A percentile compares a stretch with the other conserved stretches of the same genome.
Evolutionary conservation across 1,140 invertebrate genomes (phyloP).

Genomic region (Monomorium pharaonis): DNA sequence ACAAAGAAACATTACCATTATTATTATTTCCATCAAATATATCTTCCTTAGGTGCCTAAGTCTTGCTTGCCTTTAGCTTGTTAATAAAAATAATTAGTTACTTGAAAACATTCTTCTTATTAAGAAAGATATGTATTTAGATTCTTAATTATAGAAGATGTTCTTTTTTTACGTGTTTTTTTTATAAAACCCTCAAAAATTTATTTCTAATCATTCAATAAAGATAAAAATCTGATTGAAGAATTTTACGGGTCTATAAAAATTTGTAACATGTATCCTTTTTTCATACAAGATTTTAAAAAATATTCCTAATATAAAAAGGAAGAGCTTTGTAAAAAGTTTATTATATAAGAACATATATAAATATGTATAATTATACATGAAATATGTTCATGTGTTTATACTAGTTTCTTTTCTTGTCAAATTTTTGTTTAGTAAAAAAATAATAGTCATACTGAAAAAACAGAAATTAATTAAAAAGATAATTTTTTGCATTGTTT

Average conservation of each 20-base stretch:
- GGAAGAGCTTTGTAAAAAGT: no score
- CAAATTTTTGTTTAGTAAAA: no score
- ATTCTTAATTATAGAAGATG: not conserved
- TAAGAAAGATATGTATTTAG: not conserved
- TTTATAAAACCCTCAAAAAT: not conserved
- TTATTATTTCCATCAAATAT: not conserved
- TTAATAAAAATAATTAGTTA: conserved; percentile 7
- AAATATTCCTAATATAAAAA: no score
- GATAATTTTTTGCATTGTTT: no score
- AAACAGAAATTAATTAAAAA: no score
- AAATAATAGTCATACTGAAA: no score
- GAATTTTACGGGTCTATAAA: not conserved
- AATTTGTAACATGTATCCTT: not conserved
- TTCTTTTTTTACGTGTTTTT: not conserved
- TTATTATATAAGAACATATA: no score
- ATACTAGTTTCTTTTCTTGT: no score
- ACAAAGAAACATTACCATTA: not conserved
- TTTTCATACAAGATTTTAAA: not conserved
- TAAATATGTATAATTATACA: no score
- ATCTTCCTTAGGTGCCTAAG: not conserved
- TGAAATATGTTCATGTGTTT: no score
- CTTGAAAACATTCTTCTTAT: not conserved
- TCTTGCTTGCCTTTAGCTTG: not conserved
- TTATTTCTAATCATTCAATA: not conserved
- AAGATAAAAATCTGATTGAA: not conserved